Conservation (phyloP, 2,113 vertebrate genomes). For the Verasper variegatus region DNA sequence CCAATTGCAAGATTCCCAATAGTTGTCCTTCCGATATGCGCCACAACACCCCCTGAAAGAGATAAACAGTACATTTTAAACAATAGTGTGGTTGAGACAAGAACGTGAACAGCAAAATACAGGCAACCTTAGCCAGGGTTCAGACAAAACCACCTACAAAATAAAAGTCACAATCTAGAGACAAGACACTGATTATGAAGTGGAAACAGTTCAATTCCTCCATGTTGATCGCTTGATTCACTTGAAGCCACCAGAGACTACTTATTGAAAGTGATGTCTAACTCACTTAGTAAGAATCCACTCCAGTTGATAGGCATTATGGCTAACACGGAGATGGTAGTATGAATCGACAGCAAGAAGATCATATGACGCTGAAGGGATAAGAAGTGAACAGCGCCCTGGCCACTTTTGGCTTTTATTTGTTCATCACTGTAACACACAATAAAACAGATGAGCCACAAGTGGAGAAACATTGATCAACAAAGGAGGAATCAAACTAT, state of each 20-base stretch:
- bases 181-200: slow-evolving; percentile 68
- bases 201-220: not conserved
- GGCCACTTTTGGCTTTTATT: slow-evolving; percentile 89
- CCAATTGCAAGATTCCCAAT: slow-evolving; percentile 88
- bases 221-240: slow-evolving; percentile 1
- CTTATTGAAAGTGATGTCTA: not conserved
- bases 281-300: slow-evolving; percentile 88
- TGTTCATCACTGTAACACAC: slow-evolving; percentile 83
- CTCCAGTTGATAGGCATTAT: slow-evolving; percentile 93
- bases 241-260: not conserved
- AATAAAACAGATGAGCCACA: not conserved
- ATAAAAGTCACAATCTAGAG: no score
- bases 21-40: slow-evolving; percentile 92
- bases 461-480: not conserved
- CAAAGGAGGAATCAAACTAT: not conserved
- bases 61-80: slow-evolving; percentile 4
- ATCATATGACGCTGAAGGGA: slow-evolving; percentile 95
- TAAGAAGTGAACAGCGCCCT: slow-evolving; percentile 93
- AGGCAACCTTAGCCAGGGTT: no score
- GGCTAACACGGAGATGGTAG: slow-evolving; percentile 85
- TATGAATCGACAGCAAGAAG: slow-evolving; percentile 83
- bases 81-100: no score
- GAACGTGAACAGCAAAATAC: no score
- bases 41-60: slow-evolving; percentile 83
- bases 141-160: no score